Conservation (phyloP, 92 coral and sea anemone species). For the Phenganax stokvisi region DNA sequence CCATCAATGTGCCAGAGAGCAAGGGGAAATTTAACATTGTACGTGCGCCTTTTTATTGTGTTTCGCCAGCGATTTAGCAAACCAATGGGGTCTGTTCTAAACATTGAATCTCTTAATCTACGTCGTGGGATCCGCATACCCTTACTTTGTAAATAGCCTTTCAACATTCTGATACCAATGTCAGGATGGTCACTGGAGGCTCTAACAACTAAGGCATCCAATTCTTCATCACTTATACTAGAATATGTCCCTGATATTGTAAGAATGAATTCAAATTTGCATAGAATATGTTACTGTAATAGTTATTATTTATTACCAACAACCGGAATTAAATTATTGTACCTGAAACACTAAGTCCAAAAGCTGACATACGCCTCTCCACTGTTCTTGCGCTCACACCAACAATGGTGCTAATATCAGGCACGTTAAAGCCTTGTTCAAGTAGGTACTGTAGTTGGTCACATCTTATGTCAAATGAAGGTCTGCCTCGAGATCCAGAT, state of each 20-base stretch:
- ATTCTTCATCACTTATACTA: conserved; percentile 45
- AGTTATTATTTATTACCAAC: too few relatives aligned
- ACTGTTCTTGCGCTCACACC: conserved; percentile 19
- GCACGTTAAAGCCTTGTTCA: conserved; percentile 30
- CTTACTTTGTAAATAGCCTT: conserved; percentile 45
- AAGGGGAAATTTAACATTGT: conserved; percentile 51
- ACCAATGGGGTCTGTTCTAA: conserved; percentile 55
- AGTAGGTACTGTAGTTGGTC: conserved; percentile 23
- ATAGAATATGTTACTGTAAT: background rate
- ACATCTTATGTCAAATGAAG: conserved; percentile 25
- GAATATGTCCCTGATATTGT: conserved; percentile 41
- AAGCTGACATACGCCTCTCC: conserved; percentile 24
- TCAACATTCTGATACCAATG: conserved; percentile 49
- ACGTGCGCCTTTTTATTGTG: conserved; percentile 41
- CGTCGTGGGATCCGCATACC: conserved; percentile 51
- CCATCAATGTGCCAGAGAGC: conserved; percentile 61
- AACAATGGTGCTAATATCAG: conserved; percentile 14
- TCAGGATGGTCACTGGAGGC: conserved; percentile 47
- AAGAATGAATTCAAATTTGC: too few relatives aligned
- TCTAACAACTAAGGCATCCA: conserved; percentile 47
- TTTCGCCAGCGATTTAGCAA: conserved; percentile 39
- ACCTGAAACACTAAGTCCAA: conserved; percentile 30
- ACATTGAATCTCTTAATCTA: conserved; percentile 48
- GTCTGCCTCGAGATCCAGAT: conserved; percentile 12
- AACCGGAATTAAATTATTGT: background rate